Base-by-base conservation (phyloP, 2,113 vertebrate species). In the Istiophorus platypterus region DNA sequence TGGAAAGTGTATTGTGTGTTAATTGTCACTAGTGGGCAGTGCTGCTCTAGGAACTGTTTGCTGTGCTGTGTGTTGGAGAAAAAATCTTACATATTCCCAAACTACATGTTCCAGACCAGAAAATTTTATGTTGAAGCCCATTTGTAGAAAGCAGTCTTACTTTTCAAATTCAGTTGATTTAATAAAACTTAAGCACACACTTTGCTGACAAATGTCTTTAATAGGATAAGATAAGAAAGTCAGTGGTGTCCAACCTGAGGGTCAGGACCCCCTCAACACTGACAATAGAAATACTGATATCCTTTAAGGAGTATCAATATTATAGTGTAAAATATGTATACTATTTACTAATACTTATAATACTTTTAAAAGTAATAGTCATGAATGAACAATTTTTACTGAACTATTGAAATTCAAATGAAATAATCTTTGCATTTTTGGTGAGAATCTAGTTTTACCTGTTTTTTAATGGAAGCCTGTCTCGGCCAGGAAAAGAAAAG, bases 1-100 rank as follows among this genome's bases (percentile, higher is more conserved):
- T 86, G 69, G 18, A 85, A 24, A 27, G 22, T 89, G 89, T 77
- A 81, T 39, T 83, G 80, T 72, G 63, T 69, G n/a, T 63, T 2
- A 54, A 5, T 18, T 54, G 34, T 37, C 92, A 84, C 65, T 86
- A 92, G 91, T 79, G 89, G 91, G 90, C 92, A 90, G 86, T 87
- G 82, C 70, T 84, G 84, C 77, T 75, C 54, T 62, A 82, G 52
- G 29, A 57, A 72, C 20, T 4, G 64, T 42, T 34, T 49, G 27
- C 26, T 7, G 5, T 51, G 11, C 39, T 8, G 34, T 10, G 3
- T 31, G 47, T 62, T n/a, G 10, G 24, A 1, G 13, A 63, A 54
- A 54, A 34, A 4, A 34, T 34, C 3, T 3, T 26, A 20, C 37
- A 20, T 22, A 34, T 42, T 45, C 17, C 54, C 3, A 37, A 20